Evolutionary conservation across 2,797 vertebrate species (phyloP).

Genomic region (Trachops cirrhosus): DNA sequence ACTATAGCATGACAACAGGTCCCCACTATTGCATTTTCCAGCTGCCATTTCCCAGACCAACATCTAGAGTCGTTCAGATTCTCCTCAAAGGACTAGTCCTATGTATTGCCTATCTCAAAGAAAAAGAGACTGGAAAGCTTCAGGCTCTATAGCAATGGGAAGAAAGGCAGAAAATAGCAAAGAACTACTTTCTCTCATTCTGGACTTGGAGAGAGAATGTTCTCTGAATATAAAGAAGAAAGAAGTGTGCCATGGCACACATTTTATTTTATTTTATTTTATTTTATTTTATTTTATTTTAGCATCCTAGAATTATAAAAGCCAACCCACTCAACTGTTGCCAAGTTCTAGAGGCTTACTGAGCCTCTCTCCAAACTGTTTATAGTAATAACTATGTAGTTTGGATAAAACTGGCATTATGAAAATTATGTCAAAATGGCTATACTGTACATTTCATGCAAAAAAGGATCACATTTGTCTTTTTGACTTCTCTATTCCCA

Average conservation of each 20-base stretch:
- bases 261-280: background rate
- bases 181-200: background rate
- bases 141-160: background rate
- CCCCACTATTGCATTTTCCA: background rate
- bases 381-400: background rate
- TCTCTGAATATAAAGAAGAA: background rate
- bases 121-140: background rate
- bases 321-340: background rate
- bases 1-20: background rate
- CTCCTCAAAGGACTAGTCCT: background rate
- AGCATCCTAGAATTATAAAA: background rate
- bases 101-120: background rate
- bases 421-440: background rate
- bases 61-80: background rate
- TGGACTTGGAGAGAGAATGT: background rate
- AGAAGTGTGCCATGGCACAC: background rate
- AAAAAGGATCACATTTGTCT: background rate
- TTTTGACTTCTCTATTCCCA: background rate
- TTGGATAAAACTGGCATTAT: background rate
- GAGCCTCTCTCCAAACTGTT: background rate
- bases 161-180: background rate
- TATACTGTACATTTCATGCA: background rate
- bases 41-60: background rate
- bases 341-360: background rate
- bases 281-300: background rate